phyloP scores from a whole-genome alignment of 2,888 invertebrate genomes.

The Neria commutata region DNA sequence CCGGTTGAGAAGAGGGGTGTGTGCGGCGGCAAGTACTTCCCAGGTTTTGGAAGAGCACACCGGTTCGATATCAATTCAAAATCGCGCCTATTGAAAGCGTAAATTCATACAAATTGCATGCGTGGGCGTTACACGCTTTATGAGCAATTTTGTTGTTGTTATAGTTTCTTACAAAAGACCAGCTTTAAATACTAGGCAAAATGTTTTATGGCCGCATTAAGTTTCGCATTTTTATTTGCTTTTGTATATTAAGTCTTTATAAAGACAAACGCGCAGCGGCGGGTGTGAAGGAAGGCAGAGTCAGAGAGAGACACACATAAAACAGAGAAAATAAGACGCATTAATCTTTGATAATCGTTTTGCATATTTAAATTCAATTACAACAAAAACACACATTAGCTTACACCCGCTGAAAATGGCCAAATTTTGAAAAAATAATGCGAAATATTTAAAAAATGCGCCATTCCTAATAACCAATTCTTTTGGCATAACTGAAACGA shows the following conservation, averaged over 20 bases:
- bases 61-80: no score
- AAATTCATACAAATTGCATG: no score
- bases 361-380: not conserved
- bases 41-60: no score
- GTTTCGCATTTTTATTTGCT: conserved; percentile 21
- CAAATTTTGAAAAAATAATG: no score
- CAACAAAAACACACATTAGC: no score
- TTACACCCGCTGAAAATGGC: not conserved
- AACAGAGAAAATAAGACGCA: not conserved
- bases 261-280: conserved; percentile 15
- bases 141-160: not conserved
- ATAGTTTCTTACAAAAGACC: conserved; percentile 22
- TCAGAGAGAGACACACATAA: no score
- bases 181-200: conserved; percentile 35
- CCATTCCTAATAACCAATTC: no score
- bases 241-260: conserved; percentile 46
- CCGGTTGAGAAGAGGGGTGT: not conserved
- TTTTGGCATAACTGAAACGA: no score
- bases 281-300: not conserved
- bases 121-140: not conserved
- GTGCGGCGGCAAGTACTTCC: no score
- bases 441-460: no score
- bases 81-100: no score
- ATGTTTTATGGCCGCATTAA: conserved; percentile 32
- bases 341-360: not conserved